Conservation (phyloP, 2,888 invertebrate species). For the Nemotelus pantherinus region DNA sequence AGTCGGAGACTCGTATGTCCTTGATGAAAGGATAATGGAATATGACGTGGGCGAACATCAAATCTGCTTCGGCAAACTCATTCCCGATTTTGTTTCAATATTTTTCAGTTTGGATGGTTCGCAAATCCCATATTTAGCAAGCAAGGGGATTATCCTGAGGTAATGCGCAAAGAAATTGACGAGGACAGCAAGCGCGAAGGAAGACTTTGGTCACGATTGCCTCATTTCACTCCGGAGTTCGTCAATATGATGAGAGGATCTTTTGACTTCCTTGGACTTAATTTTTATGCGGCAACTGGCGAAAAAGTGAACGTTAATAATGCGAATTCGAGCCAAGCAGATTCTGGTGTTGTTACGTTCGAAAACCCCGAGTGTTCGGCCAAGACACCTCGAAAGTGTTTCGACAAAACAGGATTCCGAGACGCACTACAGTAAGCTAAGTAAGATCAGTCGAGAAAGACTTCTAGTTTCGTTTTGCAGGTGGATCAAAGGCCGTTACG, state of each 20-base stretch:
- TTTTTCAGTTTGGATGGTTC: constrained; percentile 60
- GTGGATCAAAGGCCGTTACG: constrained; percentile 69
- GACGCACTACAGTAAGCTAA: constrained; percentile 50
- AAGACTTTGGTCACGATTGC: constrained; percentile 56
- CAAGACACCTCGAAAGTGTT: no score
- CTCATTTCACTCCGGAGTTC: constrained; percentile 52
- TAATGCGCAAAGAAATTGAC: constrained; percentile 57
- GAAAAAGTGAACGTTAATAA: no score
- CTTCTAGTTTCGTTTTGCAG: constrained; percentile 46
- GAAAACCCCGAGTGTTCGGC: no score
- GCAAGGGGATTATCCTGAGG: constrained; percentile 59
- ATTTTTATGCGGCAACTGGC: constrained; percentile 56
- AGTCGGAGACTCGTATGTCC: constrained; percentile 50
- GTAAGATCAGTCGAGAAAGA: neutral
- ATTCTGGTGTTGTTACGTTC: no score
- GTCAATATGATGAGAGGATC: constrained; percentile 53
- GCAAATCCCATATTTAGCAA: constrained; percentile 59
- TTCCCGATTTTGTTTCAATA: neutral
- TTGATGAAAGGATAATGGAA: constrained; percentile 56
- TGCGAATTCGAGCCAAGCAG: no score
- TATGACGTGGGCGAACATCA: constrained; percentile 53
- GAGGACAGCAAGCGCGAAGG: constrained; percentile 59
- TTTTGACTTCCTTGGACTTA: constrained; percentile 58
- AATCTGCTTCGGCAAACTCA: neutral
- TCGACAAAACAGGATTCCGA: constrained; percentile 47